Evolutionary conservation across 2,113 vertebrate species (phyloP).

Genomic region (Microcebus jonahi): DNA sequence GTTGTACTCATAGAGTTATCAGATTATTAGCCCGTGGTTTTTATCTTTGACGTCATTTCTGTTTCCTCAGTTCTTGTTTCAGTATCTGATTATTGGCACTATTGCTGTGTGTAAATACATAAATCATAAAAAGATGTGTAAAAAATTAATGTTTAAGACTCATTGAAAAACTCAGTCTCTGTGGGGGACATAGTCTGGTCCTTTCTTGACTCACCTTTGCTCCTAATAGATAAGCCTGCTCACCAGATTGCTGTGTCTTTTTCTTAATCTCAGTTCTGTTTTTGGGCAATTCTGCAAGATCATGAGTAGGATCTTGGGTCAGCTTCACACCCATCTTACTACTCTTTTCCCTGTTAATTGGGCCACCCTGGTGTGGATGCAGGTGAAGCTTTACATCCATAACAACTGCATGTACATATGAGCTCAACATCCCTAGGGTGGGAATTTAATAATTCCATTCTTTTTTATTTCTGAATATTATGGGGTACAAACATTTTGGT

Average conservation of each 20-base stretch:
- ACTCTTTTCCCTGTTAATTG: neutral
- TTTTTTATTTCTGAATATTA: neutral
- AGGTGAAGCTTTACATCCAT: neutral
- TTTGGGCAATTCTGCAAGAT: neutral
- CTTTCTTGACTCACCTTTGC: neutral
- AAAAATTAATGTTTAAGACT: neutral
- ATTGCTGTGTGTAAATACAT: neutral
- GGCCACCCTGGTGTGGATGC: neutral
- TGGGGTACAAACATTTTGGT: no score
- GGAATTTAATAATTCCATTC: neutral
- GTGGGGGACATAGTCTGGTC: neutral
- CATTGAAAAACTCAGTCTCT: neutral
- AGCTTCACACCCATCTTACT: neutral
- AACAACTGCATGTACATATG: fast-evolving
- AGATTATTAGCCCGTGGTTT: neutral
- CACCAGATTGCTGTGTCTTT: neutral
- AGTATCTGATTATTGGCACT: neutral
- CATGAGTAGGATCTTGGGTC: neutral
- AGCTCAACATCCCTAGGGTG: neutral
- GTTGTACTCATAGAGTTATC: neutral
- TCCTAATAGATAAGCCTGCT: neutral
- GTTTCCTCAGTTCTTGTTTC: neutral
- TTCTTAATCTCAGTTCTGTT: neutral
- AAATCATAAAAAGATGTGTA: neutral
- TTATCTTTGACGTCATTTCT: neutral